Conservation (phyloP, 2,888 invertebrate species). For the Didymodactylos carnosus region DNA sequence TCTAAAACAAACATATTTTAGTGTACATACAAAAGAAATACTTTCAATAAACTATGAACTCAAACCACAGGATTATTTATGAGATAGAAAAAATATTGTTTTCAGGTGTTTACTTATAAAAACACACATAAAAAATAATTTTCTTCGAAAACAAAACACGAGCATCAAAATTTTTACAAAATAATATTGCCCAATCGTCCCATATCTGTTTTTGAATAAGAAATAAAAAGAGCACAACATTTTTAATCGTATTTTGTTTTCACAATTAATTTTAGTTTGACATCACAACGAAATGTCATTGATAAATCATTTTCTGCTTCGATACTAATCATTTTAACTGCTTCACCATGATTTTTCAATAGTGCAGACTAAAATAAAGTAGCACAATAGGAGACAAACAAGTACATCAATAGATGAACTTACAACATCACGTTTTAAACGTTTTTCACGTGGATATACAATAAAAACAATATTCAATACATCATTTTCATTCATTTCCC, state of each 20-base stretch:
- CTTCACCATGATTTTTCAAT: constrained; percentile 11
- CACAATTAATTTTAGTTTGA: constrained; percentile 11
- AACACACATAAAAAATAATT: no score
- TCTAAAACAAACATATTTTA: no score
- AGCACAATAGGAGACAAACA: not conserved
- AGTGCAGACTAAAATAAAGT: constrained; percentile 2
- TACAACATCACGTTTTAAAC: not conserved
- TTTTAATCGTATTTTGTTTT: not conserved
- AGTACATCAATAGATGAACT: not conserved
- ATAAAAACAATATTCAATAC: not conserved
- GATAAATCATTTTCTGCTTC: constrained; percentile 7
- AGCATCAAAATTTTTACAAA: not conserved
- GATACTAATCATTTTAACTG: not conserved
- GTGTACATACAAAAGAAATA: no score
- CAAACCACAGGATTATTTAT: no score
- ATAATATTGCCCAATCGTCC: no score
- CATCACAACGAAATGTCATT: constrained; percentile 12
- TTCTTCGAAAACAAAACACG: not conserved
- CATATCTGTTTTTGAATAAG: no score
- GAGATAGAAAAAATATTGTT: no score
- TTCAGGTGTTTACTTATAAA: no score
- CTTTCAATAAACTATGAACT: no score
- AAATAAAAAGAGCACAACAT: no score
- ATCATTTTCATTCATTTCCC: constrained; percentile 13
- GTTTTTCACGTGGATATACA: not conserved